These are phyloP conservation scores for Apogon hyalosoma DNA, from an alignment of 2,797 vertebrate species.

Conservation along the genomic window DNA sequence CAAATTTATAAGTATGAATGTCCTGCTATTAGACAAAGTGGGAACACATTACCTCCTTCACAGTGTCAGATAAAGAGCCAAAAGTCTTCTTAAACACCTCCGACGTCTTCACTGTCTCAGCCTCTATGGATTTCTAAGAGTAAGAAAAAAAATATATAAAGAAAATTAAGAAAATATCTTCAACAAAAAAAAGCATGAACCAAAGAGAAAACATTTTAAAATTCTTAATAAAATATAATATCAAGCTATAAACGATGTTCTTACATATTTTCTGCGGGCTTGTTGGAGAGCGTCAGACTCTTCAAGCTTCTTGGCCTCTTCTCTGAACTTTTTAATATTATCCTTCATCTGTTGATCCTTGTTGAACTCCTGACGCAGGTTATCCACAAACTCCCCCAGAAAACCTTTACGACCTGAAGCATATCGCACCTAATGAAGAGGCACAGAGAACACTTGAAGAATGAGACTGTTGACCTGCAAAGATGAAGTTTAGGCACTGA, in stretches of 20 bases:
- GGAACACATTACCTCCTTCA: constrained; percentile 87
- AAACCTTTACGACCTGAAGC: constrained; percentile 88
- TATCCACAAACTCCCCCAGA: constrained; percentile 91
- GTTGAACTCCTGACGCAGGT: constrained; percentile 90
- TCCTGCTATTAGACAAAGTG: background rate
- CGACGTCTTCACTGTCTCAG: constrained; percentile 91
- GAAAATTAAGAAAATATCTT: background rate
- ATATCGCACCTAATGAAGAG: constrained; percentile 72
- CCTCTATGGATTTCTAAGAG: constrained; percentile 92
- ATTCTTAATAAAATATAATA: constrained; percentile 2
- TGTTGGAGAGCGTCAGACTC: constrained; percentile 92
- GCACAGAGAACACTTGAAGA: constrained; percentile 1
- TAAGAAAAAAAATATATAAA: background rate
- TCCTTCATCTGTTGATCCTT: constrained; percentile 96
- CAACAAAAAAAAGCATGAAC: background rate
- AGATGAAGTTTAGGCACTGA: too few relatives aligned
- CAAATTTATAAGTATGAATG: background rate
- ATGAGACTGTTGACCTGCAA: background rate
- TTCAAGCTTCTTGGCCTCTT: constrained; percentile 90
- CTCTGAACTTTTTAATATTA: constrained; percentile 92
- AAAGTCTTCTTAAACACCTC: constrained; percentile 92
- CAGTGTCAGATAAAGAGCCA: constrained; percentile 86
- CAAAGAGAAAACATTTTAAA: background rate
- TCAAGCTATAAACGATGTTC: constrained; percentile 16
- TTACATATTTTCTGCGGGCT: constrained; percentile 93